These are phyloP conservation scores for Salmo trutta DNA, from an alignment of 2,797 vertebrate species.

Conservation along the genomic window DNA sequence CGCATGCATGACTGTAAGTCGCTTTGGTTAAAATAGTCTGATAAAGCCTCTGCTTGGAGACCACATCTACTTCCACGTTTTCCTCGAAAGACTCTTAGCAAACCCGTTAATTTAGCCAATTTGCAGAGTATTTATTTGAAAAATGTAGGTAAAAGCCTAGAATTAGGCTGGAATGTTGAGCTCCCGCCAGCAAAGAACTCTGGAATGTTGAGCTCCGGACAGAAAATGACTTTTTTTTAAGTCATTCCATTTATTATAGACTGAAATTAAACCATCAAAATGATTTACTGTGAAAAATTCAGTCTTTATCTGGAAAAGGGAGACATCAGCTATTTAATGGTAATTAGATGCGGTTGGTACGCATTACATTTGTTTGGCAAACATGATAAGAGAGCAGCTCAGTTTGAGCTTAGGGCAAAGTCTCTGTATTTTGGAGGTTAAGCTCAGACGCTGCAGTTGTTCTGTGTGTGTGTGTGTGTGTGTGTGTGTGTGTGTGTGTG, in stretches of 20 bases:
- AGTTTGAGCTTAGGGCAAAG: slow-evolving; percentile 26
- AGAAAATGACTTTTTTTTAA: slow-evolving; percentile 58
- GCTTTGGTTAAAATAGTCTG: too few relatives aligned
- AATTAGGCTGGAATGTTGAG: slow-evolving; percentile 51
- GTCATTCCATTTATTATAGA: slow-evolving; percentile 50
- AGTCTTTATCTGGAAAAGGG: slow-evolving; percentile 31
- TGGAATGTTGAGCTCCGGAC: slow-evolving; percentile 44
- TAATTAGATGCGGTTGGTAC: slow-evolving; percentile 37
- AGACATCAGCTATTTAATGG: slow-evolving; percentile 36
- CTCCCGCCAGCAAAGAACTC: too few relatives aligned
- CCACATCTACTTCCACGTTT: background rate
- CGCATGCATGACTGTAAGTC: background rate
- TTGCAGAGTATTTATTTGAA: slow-evolving; percentile 59
- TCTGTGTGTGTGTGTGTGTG: slow-evolving; percentile 7
- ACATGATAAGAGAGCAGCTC: slow-evolving; percentile 39
- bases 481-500: background rate
- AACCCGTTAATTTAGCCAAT: slow-evolving; percentile 34
- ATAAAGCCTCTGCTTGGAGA: background rate
- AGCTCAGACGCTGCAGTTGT: slow-evolving; percentile 17
- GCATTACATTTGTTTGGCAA: slow-evolving; percentile 46
- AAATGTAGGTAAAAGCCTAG: slow-evolving; percentile 32
- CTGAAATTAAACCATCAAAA: background rate
- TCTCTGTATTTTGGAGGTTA: slow-evolving; percentile 19
- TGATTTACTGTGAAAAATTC: slow-evolving; percentile 36
- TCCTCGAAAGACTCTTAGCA: slow-evolving; percentile 31